Conservation (phyloP, 2,888 invertebrate species). For the Drosophila paranaensis region DNA sequence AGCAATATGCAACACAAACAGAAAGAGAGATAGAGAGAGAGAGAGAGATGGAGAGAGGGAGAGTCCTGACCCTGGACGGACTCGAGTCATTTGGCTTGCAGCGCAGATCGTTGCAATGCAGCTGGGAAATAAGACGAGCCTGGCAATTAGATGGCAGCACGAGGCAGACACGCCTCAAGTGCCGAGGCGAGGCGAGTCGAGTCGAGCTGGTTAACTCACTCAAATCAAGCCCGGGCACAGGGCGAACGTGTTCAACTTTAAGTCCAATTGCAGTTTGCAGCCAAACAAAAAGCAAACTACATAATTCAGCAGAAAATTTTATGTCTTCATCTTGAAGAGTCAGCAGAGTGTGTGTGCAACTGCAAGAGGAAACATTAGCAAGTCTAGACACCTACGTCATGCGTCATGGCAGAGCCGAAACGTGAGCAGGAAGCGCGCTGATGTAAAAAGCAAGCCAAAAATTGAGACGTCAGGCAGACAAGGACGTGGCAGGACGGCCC, state of each 20-base stretch:
- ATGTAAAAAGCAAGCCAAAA: slow-evolving; percentile 54
- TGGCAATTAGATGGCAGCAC: slow-evolving; percentile 40
- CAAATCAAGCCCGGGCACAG: slow-evolving; percentile 26
- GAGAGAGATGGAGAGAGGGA: no score
- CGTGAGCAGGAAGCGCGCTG: slow-evolving; percentile 61
- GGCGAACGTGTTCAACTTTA: slow-evolving; percentile 49
- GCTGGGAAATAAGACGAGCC: slow-evolving; percentile 38
- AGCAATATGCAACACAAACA: slow-evolving; percentile 29
- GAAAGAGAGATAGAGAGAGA: neutral
- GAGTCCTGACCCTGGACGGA: no score
- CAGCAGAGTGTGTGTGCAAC: slow-evolving; percentile 44
- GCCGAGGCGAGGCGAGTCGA: neutral
- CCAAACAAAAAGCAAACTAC: slow-evolving; percentile 51
- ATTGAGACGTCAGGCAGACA: slow-evolving; percentile 76
- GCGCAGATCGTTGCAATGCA: slow-evolving; percentile 18
- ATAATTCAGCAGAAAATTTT: slow-evolving; percentile 72
- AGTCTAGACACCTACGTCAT: slow-evolving; percentile 83
- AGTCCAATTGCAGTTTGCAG: slow-evolving; percentile 48
- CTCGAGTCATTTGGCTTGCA: no score
- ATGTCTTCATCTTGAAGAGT: slow-evolving; percentile 66
- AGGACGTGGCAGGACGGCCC: slow-evolving; percentile 65
- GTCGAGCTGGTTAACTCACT: slow-evolving; percentile 26
- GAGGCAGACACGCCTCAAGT: slow-evolving; percentile 5
- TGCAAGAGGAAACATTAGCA: slow-evolving; percentile 80
- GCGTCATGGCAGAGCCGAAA: slow-evolving; percentile 68